Percentiles rank a stretch among this genome's conserved stretches.
phyloP scores from a whole-genome alignment of 2,797 vertebrate species.

The Intellagama lesueurii region DNA sequence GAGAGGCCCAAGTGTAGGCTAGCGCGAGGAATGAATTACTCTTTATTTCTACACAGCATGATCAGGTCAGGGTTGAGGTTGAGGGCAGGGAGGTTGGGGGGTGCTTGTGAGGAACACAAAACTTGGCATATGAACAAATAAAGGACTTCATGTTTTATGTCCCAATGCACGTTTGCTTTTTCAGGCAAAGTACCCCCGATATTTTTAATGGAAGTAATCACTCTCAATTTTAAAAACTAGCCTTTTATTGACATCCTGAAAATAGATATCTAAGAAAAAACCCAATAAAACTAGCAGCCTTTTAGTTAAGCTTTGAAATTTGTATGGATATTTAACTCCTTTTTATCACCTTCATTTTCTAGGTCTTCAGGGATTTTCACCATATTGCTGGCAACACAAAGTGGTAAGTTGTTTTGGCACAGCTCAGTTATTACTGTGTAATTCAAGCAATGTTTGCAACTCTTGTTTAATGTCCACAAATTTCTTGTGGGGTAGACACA shows the following conservation, averaged over 20 bases:
- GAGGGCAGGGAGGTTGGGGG: conserved; percentile 27
- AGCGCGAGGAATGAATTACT: conserved; percentile 26
- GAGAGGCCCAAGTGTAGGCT: not conserved
- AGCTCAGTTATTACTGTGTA: conserved; percentile 26
- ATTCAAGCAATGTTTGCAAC: not conserved
- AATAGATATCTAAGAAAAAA: conserved; percentile 50
- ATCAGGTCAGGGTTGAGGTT: conserved; percentile 46
- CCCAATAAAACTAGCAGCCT: conserved; percentile 47
- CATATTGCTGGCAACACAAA: conserved; percentile 48
- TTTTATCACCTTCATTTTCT: conserved; percentile 61
- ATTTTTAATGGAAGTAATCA: conserved; percentile 41
- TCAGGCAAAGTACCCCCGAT: conserved; percentile 24
- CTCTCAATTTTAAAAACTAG: not conserved
- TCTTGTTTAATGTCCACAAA: not conserved
- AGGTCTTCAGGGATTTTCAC: conserved; percentile 56
- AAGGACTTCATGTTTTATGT: conserved; percentile 31
- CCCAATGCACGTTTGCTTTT: conserved; percentile 21
- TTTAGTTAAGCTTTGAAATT: conserved; percentile 36
- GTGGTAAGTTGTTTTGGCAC: conserved; percentile 39
- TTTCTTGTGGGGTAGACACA: not conserved
- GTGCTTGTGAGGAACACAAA: conserved; percentile 12
- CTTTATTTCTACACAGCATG: conserved; percentile 39
- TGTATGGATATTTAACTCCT: conserved; percentile 1
- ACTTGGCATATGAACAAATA: conserved; percentile 10
- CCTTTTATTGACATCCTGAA: conserved; percentile 31